Percentiles rank a stretch among this genome's conserved stretches.
Conservation (phyloP, 2,113 vertebrate genomes). For the Mobula hypostoma region DNA sequence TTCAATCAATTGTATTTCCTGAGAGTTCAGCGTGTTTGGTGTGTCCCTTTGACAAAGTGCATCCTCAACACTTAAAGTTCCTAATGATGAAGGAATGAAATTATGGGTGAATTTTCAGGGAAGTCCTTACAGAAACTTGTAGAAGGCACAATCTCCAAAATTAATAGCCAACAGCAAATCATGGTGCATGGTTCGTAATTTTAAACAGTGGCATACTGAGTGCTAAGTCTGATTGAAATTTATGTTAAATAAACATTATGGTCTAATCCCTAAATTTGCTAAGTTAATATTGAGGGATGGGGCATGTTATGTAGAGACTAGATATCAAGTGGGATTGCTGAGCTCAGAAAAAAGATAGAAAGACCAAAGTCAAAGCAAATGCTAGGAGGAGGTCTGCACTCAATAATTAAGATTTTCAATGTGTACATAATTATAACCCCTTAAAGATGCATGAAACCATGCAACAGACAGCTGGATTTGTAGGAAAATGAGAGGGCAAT, state of each 20-base stretch:
- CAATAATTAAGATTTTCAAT: background rate
- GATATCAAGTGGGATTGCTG: background rate
- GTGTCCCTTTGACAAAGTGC: background rate
- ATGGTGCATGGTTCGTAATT: background rate
- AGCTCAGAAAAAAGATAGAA: background rate
- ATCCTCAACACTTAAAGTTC: too few relatives aligned
- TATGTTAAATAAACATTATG: background rate
- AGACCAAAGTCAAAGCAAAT: background rate
- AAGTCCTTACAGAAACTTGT: background rate
- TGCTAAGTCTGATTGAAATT: background rate
- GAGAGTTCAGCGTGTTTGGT: background rate
- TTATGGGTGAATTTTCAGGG: background rate
- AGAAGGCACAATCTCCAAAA: background rate
- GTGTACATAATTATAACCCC: too few relatives aligned
- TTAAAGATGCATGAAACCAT: background rate
- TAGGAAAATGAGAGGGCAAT: background rate
- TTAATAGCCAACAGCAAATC: background rate
- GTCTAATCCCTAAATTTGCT: background rate
- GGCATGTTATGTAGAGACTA: background rate
- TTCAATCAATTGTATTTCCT: background rate
- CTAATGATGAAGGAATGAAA: background rate
- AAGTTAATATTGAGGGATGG: too few relatives aligned
- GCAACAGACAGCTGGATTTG: background rate
- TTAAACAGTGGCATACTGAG: background rate
- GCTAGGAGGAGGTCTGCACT: too few relatives aligned